These are phyloP conservation scores for Mormyrus iriodes DNA, from an alignment of 2,113 vertebrate genomes.

Conservation along the genomic window DNA sequence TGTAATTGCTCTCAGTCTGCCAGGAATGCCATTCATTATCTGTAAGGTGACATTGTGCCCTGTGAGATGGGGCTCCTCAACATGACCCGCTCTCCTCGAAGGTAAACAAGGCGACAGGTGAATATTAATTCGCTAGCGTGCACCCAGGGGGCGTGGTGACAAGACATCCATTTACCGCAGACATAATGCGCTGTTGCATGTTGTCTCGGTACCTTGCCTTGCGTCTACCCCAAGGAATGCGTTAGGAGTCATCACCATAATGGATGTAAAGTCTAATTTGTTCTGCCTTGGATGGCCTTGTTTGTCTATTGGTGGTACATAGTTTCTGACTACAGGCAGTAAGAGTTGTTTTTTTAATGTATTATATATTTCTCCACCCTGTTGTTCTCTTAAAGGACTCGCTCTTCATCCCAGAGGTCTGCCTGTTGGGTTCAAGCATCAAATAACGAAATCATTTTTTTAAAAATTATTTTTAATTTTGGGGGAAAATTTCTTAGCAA, in stretches of 20 bases:
- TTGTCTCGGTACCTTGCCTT: background rate
- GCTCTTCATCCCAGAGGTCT: background rate
- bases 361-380: background rate
- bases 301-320: background rate
- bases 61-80: background rate
- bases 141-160: background rate
- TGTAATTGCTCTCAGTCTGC: background rate
- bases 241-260: background rate
- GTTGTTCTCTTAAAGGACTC: background rate
- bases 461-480: background rate
- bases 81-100: background rate
- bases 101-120: background rate
- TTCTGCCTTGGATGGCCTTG: background rate
- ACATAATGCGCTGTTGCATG: background rate
- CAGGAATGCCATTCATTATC: constrained; percentile 7
- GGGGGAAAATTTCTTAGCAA: background rate
- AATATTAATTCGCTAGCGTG: background rate
- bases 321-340: background rate
- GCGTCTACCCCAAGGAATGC: too few relatives aligned
- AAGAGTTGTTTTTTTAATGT: background rate
- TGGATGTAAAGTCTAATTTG: background rate
- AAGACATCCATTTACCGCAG: background rate
- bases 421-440: background rate
- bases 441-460: background rate
- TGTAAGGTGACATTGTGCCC: background rate